Percentiles rank a stretch among this genome's conserved stretches.
These are phyloP conservation scores for Drosophila pseudoananassae DNA, from an alignment of 1,140 invertebrate species.

Conservation along the genomic window DNA sequence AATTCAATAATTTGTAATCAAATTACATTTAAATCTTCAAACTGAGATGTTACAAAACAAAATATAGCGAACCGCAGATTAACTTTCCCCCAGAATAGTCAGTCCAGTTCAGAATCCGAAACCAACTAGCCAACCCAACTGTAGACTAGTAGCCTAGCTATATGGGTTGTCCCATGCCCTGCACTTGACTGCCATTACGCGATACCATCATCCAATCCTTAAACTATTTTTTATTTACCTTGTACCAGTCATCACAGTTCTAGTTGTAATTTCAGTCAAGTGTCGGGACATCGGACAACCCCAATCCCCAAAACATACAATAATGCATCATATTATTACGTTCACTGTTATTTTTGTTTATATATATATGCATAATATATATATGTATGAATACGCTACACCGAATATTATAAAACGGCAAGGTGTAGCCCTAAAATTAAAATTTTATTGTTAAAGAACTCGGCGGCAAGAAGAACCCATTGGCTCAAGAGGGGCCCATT, in stretches of 20 bases:
- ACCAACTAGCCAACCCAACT: slow-evolving; percentile 16
- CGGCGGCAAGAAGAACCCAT: slow-evolving; percentile 27
- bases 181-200: slow-evolving; percentile 5
- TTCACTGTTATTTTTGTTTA: slow-evolving; percentile 78
- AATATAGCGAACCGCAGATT: slow-evolving; percentile 31
- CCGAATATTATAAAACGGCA: slow-evolving; percentile 59
- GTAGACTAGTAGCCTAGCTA: slow-evolving; percentile 24
- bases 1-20: slow-evolving; percentile 72
- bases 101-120: slow-evolving; percentile 7
- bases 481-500: slow-evolving; percentile 32
- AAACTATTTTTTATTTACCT: not conserved
- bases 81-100: slow-evolving; percentile 3
- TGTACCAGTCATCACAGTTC: slow-evolving; percentile 19
- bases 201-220: slow-evolving; percentile 8
- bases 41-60: slow-evolving; percentile 58
- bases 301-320: slow-evolving; percentile 23
- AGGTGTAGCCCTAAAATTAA: slow-evolving; percentile 62
- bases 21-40: slow-evolving; percentile 70
- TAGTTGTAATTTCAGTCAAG: slow-evolving; percentile 5
- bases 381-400: slow-evolving; percentile 51
- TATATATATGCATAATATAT: slow-evolving; percentile 55
- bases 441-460: slow-evolving; percentile 74
- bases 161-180: not conserved
- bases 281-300: slow-evolving; percentile 6
- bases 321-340: slow-evolving; percentile 56